Evolutionary conservation across 2,113 vertebrate genomes (phyloP), one percentile per base, ranked within the genome.

Genomic region (Petrocephalus microphthalmus): DNA sequence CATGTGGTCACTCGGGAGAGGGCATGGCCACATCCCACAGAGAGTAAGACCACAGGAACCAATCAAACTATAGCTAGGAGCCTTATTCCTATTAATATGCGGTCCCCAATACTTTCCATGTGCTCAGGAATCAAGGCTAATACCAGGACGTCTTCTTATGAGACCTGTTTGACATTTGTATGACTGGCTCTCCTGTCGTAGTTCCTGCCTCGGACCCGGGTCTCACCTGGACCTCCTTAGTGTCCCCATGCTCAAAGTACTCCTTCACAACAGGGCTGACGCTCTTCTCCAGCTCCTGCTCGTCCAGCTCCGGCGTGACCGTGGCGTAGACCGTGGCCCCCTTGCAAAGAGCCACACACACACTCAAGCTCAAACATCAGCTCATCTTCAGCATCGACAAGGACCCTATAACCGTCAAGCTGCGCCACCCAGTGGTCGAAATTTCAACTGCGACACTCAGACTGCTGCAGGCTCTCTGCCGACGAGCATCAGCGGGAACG

Each of bases 201-300:
- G 22, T 6, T 25, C 82, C 5, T 22, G 47, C 47, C n/a, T 47
- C 47, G 2, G 82, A 49, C 42, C 47, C n/a, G 10, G 53, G 37
- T 25, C 92, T 91, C 90, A 97, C 97, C 94, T 96, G 91, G 47
- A 97, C 97, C 87, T 97, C 97, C 54, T 94, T 94, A 60, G 96
- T 96, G 94, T 97, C 97, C 91, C 96, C 97, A 0, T 97, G 97
- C 90, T 97, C 96, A 87, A 97, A 97, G 92, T 97, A 97, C 88
- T 97, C 97, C 92, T 95, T 91, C 86, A 97, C 96, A 87, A 97
- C 97, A 0, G 97, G 97, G 91, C 96, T 96, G 88, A 97, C 96
- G 5, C 94, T 95, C 91, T 96, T 96, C 86, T 96, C 95, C 89
- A 97, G 92, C 84, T 96, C 96, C 19, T 64, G 92, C 91, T 96